Evolutionary conservation across 2,113 vertebrate genomes (phyloP).

Genomic region (Tiliqua scincoides): DNA sequence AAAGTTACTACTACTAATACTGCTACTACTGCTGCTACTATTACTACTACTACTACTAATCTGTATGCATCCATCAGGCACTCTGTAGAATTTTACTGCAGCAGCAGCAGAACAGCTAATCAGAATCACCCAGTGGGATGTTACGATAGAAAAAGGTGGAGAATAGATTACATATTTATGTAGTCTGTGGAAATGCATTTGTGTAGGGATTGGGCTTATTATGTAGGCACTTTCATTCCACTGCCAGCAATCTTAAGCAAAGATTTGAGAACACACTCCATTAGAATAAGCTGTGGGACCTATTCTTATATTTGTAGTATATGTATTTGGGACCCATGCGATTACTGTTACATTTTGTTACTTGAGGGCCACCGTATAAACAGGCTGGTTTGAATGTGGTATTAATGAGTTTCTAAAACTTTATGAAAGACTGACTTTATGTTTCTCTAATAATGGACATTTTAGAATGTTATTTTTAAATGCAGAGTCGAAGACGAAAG

Average conservation of each 20-base stretch:
- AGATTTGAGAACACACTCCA: not conserved
- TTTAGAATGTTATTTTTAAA: not conserved
- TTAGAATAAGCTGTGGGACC: not conserved
- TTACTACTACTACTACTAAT: too few species aligned
- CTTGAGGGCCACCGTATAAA: not conserved
- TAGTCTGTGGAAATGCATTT: constrained; percentile 47
- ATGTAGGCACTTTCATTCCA: constrained; percentile 38
- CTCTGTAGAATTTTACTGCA: constrained; percentile 22
- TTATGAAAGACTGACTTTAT: not conserved
- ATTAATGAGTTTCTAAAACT: constrained; percentile 21
- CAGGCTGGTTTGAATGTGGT: constrained; percentile 28
- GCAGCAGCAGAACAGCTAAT: constrained; percentile 46
- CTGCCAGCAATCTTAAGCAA: constrained; percentile 20
- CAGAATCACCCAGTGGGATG: constrained; percentile 44
- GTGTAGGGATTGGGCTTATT: constrained; percentile 40
- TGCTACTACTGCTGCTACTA: too few species aligned
- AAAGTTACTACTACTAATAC: too few species aligned
- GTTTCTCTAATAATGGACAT: not conserved
- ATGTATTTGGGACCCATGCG: too few species aligned
- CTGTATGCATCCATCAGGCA: constrained; percentile 56
- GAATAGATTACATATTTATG: constrained; percentile 43
- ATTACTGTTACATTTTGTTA: not conserved
- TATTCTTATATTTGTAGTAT: too few species aligned
- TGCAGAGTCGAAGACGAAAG: not conserved
- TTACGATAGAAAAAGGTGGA: constrained; percentile 36